phyloP scores from a whole-genome alignment of 2,113 vertebrate genomes.

The Passer domesticus region DNA sequence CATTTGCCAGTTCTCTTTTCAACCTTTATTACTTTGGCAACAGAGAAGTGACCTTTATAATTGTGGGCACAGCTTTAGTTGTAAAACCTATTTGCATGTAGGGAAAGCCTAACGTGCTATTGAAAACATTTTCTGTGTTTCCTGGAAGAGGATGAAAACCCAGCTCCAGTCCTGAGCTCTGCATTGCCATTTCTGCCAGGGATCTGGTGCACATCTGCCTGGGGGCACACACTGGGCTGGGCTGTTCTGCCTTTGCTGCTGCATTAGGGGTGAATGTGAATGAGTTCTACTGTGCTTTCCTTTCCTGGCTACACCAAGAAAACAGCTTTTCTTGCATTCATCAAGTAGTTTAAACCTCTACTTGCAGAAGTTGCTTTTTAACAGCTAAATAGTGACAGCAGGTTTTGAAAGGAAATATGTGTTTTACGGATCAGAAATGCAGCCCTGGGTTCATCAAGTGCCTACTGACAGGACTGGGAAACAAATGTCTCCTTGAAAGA shows the following conservation, averaged over 20 bases:
- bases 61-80: not conserved
- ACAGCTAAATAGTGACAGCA: accelerated
- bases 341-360: not conserved
- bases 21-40: not conserved
- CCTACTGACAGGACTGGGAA: not conserved
- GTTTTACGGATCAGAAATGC: not conserved
- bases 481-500: not conserved
- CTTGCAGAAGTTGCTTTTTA: not conserved
- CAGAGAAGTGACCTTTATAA: not conserved
- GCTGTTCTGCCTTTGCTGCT: not conserved
- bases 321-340: not conserved
- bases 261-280: not conserved
- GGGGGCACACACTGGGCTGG: not conserved
- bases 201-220: not conserved
- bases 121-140: not conserved
- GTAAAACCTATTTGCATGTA: not conserved
- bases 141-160: not conserved
- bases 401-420: not conserved
- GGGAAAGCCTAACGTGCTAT: not conserved
- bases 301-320: not conserved
- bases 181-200: not conserved
- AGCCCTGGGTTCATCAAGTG: not conserved
- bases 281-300: not conserved
- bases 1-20: not conserved
- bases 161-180: not conserved